phyloP scores from a whole-genome alignment of 1,140 invertebrate species.

The Thalassaphorura encarpata region DNA sequence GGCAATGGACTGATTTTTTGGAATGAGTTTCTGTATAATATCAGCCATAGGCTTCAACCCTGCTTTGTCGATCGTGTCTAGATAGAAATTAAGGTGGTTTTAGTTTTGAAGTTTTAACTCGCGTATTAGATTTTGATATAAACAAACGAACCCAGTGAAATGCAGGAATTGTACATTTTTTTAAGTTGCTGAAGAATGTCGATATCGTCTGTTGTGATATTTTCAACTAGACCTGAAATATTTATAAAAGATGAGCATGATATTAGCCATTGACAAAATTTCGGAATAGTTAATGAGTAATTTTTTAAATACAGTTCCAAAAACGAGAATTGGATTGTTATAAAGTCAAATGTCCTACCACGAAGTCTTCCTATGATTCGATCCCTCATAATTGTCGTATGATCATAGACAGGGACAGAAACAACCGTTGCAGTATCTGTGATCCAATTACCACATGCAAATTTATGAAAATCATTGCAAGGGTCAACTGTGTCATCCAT shows the following conservation, averaged over 20 bases:
- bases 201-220: conserved; percentile 24
- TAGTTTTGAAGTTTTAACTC: background rate
- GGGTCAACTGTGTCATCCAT: conserved; percentile 44
- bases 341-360: conserved; percentile 1
- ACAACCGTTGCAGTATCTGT: conserved; percentile 33
- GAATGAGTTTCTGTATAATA: conserved; percentile 14
- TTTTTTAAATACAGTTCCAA: background rate
- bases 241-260: too few species aligned
- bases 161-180: conserved; percentile 27
- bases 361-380: conserved; percentile 26
- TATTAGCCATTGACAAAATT: background rate
- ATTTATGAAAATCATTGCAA: conserved; percentile 47
- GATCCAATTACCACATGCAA: conserved; percentile 46
- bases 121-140: background rate
- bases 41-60: conserved; percentile 18
- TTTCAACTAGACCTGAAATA: conserved; percentile 21
- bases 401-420: conserved; percentile 20
- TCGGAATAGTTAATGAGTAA: conserved; percentile 3
- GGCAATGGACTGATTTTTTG: conserved; percentile 10
- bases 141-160: conserved; percentile 16
- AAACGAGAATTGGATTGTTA: background rate
- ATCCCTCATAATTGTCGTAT: conserved; percentile 31
- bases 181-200: conserved; percentile 26
- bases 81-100: background rate
- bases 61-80: conserved; percentile 21